Evolutionary conservation across 2,113 vertebrate genomes (phyloP).

Genomic region (Speoplatyrhinus poulsoni): DNA sequence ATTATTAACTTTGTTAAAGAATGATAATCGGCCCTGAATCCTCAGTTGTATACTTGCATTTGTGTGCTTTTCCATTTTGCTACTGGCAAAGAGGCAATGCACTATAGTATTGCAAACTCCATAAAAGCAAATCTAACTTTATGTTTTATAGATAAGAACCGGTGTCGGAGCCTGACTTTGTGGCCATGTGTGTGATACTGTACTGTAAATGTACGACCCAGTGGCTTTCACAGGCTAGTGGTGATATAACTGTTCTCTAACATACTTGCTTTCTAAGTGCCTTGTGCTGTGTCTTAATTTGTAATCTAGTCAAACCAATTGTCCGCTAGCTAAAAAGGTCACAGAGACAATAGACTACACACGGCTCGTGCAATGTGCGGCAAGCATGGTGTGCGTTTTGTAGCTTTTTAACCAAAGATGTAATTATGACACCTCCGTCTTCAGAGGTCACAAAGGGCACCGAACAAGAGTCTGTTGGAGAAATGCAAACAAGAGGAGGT

Average conservation of each 20-base stretch:
- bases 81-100: constrained; percentile 53
- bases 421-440: constrained; percentile 74
- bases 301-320: constrained; percentile 77
- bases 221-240: constrained; percentile 60
- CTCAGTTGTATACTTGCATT: constrained; percentile 39
- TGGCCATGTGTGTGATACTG: constrained; percentile 52
- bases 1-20: constrained; percentile 78
- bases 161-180: constrained; percentile 48
- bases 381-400: constrained; percentile 66
- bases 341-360: constrained; percentile 71
- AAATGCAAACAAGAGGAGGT: constrained; percentile 41
- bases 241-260: constrained; percentile 64
- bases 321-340: constrained; percentile 75
- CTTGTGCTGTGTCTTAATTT: constrained; percentile 74
- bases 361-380: constrained; percentile 57
- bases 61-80: constrained; percentile 53
- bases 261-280: constrained; percentile 69
- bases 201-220: constrained; percentile 59
- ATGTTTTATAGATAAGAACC: constrained; percentile 63
- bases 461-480: constrained; percentile 44
- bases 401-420: constrained; percentile 72
- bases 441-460: constrained; percentile 64
- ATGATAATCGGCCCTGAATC: constrained; percentile 61
- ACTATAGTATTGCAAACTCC: constrained; percentile 45
- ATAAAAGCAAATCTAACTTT: constrained; percentile 63